Conservation (phyloP, 2,113 vertebrate species). For the Synchiropus splendidus region DNA sequence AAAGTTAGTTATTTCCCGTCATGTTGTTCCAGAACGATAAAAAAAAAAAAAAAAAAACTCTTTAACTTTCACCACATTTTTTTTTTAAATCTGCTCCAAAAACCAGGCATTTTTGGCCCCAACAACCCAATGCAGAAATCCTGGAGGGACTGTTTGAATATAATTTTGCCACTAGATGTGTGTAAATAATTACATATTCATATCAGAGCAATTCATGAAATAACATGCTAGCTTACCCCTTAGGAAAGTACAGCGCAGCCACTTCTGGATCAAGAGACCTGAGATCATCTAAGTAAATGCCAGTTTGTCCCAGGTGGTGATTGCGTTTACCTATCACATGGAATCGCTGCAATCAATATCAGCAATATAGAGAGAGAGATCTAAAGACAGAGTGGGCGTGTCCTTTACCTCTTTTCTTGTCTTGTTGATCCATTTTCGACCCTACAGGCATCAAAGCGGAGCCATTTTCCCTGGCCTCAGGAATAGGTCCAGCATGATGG, state of each 20-base stretch:
- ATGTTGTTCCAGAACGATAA: too few relatives aligned
- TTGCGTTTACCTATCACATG: conserved; percentile 60
- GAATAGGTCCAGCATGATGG: too few relatives aligned
- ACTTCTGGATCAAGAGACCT: conserved; percentile 67
- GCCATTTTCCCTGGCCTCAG: neutral
- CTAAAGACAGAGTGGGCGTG: neutral
- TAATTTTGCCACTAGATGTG: too few relatives aligned
- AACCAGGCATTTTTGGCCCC: too few relatives aligned
- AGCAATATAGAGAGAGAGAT: neutral
- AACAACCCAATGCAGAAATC: too few relatives aligned
- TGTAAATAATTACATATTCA: too few relatives aligned
- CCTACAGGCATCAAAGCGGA: conserved; percentile 18
- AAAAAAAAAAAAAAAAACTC: too few relatives aligned
- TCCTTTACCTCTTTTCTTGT: conserved; percentile 42
- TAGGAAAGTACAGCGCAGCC: conserved; percentile 75
- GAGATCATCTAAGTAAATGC: conserved; percentile 78
- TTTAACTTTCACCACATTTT: too few relatives aligned
- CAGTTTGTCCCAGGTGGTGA: conserved; percentile 69
- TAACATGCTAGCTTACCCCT: conserved; percentile 63
- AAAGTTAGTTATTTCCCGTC: too few relatives aligned
- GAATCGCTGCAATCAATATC: neutral
- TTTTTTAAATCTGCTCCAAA: too few relatives aligned
- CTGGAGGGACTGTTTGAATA: too few relatives aligned
- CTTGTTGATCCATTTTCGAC: conserved; percentile 40
- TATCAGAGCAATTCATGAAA: too few relatives aligned